These are phyloP conservation scores for Amyelois transitella DNA, from an alignment of 1,140 invertebrate genomes.

Conservation along the genomic window DNA sequence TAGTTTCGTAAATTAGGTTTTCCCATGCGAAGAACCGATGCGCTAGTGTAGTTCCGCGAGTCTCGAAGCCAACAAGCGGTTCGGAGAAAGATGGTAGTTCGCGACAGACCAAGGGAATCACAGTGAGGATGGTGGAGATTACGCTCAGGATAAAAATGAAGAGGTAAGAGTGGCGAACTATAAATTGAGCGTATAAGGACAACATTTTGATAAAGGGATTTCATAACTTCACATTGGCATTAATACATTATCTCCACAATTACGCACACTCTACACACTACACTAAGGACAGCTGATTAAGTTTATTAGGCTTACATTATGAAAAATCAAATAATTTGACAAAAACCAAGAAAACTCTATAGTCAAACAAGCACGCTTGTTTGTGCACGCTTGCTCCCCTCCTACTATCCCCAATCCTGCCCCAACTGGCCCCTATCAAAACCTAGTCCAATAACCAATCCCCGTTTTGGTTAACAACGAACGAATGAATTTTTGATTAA, in stretches of 20 bases:
- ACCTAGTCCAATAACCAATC: no score
- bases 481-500: no score
- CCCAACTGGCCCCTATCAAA: no score
- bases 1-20: constrained; percentile 86
- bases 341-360: background rate
- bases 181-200: constrained; percentile 77
- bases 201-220: constrained; percentile 59
- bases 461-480: background rate
- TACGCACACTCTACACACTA: constrained; percentile 24
- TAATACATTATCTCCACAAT: constrained; percentile 39
- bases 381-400: no score
- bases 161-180: constrained; percentile 85
- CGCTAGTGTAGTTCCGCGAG: constrained; percentile 87
- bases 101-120: constrained; percentile 81
- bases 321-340: background rate
- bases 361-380: background rate
- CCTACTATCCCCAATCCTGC: no score
- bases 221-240: constrained; percentile 49
- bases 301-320: background rate
- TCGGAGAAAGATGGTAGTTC: constrained; percentile 85
- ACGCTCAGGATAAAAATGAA: constrained; percentile 81
- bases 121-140: constrained; percentile 80
- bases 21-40: constrained; percentile 87
- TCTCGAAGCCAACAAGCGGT: constrained; percentile 90
- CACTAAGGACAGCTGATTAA: background rate